A percentile compares a stretch with the other conserved stretches of the same genome.
Conservation (phyloP, 2,888 invertebrate species). For the Vanessa cardui region DNA sequence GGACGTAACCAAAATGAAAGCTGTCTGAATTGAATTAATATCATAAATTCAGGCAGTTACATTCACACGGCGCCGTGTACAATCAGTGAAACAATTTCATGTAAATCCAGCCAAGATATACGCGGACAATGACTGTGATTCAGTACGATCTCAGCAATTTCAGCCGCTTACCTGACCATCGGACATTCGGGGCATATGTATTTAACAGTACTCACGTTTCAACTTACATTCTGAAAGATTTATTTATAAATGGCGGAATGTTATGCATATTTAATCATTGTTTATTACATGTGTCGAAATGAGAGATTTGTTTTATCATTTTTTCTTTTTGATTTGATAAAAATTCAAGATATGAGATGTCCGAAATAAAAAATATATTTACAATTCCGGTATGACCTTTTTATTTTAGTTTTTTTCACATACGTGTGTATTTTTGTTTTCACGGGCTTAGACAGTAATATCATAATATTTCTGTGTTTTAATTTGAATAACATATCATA, state of each 20-base stretch:
- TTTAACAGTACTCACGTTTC: constrained; percentile 16
- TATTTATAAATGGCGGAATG: not conserved
- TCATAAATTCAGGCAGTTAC: not conserved
- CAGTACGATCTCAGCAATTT: constrained; percentile 48
- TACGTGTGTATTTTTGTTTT: too few species aligned
- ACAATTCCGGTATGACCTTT: too few species aligned
- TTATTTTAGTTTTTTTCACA: too few species aligned
- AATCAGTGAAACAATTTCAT: constrained; percentile 43
- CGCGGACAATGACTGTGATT: constrained; percentile 51
- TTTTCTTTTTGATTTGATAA: too few species aligned
- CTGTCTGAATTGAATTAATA: not conserved
- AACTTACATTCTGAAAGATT: not conserved
- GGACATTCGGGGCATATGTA: constrained; percentile 21
- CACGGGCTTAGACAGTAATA: too few species aligned
- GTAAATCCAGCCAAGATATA: constrained; percentile 48
- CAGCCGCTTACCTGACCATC: constrained; percentile 40
- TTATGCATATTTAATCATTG: too few species aligned
- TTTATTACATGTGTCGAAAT: too few species aligned
- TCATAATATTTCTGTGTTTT: too few species aligned
- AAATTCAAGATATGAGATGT: too few species aligned
- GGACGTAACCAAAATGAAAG: not conserved
- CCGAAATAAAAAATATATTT: too few species aligned
- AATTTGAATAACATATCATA: too few species aligned
- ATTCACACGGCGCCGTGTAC: constrained; percentile 16
- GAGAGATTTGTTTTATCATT: too few species aligned